Base-by-base conservation (phyloP, 2,797 vertebrate genomes). In the Anguilla pacifica region DNA sequence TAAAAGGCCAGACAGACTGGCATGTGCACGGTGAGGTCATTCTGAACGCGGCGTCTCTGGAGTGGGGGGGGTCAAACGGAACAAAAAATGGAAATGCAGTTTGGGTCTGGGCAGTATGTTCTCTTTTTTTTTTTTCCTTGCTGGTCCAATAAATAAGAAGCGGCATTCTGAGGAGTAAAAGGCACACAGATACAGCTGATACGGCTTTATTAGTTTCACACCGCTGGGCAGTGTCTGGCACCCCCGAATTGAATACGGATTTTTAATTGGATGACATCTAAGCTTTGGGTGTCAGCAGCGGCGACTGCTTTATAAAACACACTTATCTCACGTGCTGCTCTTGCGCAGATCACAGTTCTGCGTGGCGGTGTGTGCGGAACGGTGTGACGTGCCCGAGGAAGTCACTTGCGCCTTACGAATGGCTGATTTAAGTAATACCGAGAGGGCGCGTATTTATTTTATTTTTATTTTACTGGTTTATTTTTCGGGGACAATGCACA, bases 11-110 rank as follows among this genome's bases (percentile, higher is more conserved):
- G 70, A 82, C 88, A 88, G 87, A 85, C 57, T 87, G 88, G 82
- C 89, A 87, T 89, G 15, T 0, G 77, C 67, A 51, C 82, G 89
- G 83, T 88, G 89, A 87, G 88, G 90, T 88, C 88, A 90, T 85
- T 3, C 85, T 72, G 4, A 89, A 88, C 59, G 87, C 84, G 28
- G 74, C 57, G 77, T 87, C 74, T 89, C 39, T 83, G 35, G 46
- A 11, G 70, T 9, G 25, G 49, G 22, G 22, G 77, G 61, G 35
- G 25, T 11, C 85, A 87, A 28, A 55, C 43, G 61, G 28, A 25
- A 77, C 82, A 49, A 67, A 49, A 67, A 86, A 53, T 22, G 83
- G 31, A 67, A 67, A 25, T 25, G 22, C 74, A 79, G 35, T 79
- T 46, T 79, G 9, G 13, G 39, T 46, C 17, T 6, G 6, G 4